Evolutionary conservation across 2,888 invertebrate genomes (phyloP).

Genomic region (Ormyrus rosae): DNA sequence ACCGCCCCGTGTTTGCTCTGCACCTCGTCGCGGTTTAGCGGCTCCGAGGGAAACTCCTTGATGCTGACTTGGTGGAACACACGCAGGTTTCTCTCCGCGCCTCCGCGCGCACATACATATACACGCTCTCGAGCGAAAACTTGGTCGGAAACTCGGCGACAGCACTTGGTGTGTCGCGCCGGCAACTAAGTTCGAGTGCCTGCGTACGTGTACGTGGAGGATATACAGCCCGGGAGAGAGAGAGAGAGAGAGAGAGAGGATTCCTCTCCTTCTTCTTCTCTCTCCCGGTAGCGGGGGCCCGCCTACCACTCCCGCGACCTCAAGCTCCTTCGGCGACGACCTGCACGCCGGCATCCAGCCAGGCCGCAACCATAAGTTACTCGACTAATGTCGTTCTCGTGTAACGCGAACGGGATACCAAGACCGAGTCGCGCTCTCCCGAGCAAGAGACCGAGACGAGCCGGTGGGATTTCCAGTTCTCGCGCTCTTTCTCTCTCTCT

Average conservation of each 20-base stretch:
- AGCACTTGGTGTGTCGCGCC: constrained; percentile 72
- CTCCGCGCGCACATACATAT: background rate
- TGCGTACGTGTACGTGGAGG: background rate
- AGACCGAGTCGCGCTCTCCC: constrained; percentile 14
- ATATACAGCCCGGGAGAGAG: constrained; percentile 9
- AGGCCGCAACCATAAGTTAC: constrained; percentile 74
- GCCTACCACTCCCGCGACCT: constrained; percentile 60
- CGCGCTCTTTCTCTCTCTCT: constrained; percentile 20
- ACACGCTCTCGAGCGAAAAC: constrained; percentile 36
- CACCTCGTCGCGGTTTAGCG: constrained; percentile 32
- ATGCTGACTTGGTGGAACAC: constrained; percentile 47
- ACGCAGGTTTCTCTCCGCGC: background rate
- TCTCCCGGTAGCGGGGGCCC: constrained; percentile 60
- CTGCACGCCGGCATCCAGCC: constrained; percentile 62
- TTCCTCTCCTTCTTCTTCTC: constrained; percentile 50
- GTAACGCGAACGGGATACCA: constrained; percentile 63
- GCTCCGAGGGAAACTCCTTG: constrained; percentile 44
- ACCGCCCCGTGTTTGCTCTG: background rate
- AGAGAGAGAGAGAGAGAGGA: constrained; percentile 50
- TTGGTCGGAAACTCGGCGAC: constrained; percentile 65
- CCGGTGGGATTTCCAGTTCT: constrained; percentile 59
- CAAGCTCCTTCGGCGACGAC: constrained; percentile 33
- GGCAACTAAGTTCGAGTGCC: constrained; percentile 70
- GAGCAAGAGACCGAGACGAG: constrained; percentile 24
- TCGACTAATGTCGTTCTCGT: constrained; percentile 74